phyloP scores from a whole-genome alignment of 2,888 invertebrate genomes.

The Tillus elongatus region DNA sequence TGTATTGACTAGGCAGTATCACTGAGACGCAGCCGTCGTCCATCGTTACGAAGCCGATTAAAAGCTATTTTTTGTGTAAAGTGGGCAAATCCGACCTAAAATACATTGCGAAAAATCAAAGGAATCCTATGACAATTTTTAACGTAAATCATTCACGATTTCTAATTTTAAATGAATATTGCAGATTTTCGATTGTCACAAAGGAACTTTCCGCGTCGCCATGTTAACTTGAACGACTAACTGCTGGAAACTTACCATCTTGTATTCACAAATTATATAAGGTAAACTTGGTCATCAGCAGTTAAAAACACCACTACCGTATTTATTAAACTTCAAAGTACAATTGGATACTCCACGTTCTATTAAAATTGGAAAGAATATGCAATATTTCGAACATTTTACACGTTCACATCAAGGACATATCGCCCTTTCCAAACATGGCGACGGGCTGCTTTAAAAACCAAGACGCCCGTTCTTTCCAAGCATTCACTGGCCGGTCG shows the following conservation, averaged over 20 bases:
- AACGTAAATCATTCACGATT: too few species aligned
- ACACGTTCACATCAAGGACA: constrained; percentile 41
- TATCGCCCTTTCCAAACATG: constrained; percentile 46
- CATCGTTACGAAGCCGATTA: too few species aligned
- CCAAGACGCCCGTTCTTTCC: too few species aligned
- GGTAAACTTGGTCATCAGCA: constrained; percentile 50
- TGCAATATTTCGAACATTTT: constrained; percentile 46
- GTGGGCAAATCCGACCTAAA: too few species aligned
- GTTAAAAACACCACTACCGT: constrained; percentile 42
- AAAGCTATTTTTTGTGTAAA: too few species aligned
- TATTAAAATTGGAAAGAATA: constrained; percentile 43
- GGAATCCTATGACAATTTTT: too few species aligned
- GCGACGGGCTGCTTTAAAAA: constrained; percentile 45
- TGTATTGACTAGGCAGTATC: constrained; percentile 25
- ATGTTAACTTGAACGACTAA: constrained; percentile 42
- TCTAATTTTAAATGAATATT: too few species aligned
- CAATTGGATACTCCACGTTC: constrained; percentile 49
- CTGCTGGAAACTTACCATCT: constrained; percentile 51
- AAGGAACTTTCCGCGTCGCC: constrained; percentile 34
- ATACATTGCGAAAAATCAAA: too few species aligned
- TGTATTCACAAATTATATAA: constrained; percentile 57
- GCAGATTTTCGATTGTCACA: too few species aligned
- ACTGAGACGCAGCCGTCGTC: too few species aligned
- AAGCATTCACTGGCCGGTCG: too few species aligned
- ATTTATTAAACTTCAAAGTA: constrained; percentile 40